A percentile compares a stretch with the other conserved stretches of the same genome.
Conservation (phyloP, 2,113 vertebrate species). For the Canis aureus region DNA sequence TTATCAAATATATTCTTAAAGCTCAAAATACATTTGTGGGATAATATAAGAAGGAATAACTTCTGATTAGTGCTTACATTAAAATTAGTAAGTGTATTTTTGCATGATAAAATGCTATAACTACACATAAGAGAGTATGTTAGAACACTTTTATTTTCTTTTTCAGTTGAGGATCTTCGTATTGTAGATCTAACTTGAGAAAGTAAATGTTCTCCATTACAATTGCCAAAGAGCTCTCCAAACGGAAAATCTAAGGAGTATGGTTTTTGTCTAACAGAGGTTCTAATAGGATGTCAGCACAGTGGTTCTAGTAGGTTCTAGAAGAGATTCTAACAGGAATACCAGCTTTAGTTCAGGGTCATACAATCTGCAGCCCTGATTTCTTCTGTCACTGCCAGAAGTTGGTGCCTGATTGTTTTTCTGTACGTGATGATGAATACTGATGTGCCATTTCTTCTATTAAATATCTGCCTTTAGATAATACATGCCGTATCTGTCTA, state of each 20-base stretch:
- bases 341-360: background rate
- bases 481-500: background rate
- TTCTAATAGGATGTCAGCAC: background rate
- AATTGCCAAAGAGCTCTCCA: background rate
- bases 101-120: background rate
- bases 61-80: background rate
- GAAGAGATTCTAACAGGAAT: background rate
- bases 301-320: background rate
- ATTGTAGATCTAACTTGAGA: background rate
- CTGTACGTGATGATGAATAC: background rate
- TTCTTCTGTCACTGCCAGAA: background rate
- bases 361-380: background rate
- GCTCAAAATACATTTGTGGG: background rate
- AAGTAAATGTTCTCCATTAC: background rate
- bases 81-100: background rate
- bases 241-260: background rate
- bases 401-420: background rate
- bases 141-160: background rate
- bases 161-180: background rate
- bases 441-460: background rate
- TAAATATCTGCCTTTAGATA: background rate
- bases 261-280: background rate
- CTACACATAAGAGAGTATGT: background rate
- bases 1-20: background rate
- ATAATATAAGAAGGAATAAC: background rate